Base-by-base conservation (phyloP, 2,113 vertebrate species). In the Lathamus discolor region DNA sequence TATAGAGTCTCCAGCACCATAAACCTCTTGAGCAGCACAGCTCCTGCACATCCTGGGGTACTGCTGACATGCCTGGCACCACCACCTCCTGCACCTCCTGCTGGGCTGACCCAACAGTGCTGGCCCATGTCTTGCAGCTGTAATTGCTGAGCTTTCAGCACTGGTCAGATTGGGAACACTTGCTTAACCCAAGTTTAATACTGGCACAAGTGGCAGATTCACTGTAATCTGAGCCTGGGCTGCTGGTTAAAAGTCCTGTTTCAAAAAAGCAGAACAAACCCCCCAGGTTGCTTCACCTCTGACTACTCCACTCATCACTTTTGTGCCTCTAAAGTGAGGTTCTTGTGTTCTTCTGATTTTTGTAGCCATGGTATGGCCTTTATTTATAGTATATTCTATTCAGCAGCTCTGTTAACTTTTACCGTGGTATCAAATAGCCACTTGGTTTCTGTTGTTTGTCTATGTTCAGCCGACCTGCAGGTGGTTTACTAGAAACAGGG, bases 1-100 rank as follows among this genome's bases (percentile, higher is more conserved):
- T 99, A 98, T 5, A 83, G n/a, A 49, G 9, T 64, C 52, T 83
- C 43, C 86, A 64, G 52, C 80, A 83, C 20, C 17, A 0, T 41
- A 4, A 44, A 52, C 51, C 69, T 82, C 48, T 23, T 4, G 64
- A 67, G 55, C 1, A 3, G 46, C 54, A 49, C 80, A 41, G 22
- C 31, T 90, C 28, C 51, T 66, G 27, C 14, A 3, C 2, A 6
- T 33, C 31, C 39, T 59, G 52, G 14, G 51, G 27, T n/a, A 15
- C 48, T 43, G 41, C 14, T 11, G 15, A 29, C 22, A 28, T 41
- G 69, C 12, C 62, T 64, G 79, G 70, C 52, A 66, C 43, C 29
- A 27, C 5, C 28, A 17, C 19, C 76, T 52, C 44, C 37, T 46
- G 33, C 49, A 75, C 49, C 49, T 80, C 5, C 1, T 4, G 17